Base-by-base conservation (phyloP, 2,888 invertebrate species). In the Cylloceria caligata region DNA sequence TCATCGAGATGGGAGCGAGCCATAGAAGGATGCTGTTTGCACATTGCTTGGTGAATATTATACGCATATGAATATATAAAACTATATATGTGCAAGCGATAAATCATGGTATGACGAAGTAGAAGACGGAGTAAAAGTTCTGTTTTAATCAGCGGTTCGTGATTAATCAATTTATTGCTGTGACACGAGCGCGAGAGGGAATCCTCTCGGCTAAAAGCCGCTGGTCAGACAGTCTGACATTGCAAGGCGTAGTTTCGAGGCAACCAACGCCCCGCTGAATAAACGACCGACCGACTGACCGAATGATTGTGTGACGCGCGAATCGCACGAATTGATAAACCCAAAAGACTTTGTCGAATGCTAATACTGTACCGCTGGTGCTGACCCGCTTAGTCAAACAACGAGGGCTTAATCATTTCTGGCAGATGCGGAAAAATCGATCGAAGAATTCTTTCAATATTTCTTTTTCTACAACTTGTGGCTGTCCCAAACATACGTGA, bases 131-230 rank as follows among this genome's bases (percentile, higher is more conserved):
- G 19, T 73, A 64, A 52, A 34, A 24, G 16, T 57, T n/a, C 19
- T 57, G 74, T 74, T 74, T 65, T 74, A 74, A 74, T 74, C 65
- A 74, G 55, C 42, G 65, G 16, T 74, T 65, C 74, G 74, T 74
- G 74, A 74, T 74, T 74, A 74, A 74, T 74, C 74, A 67, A 74
- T 74, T 57, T 55, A 74, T 57, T 19, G 55, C n/a, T 9, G 42
- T 21, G 45, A 42, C 55, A 55, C 74, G 65, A 74, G 39, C 24
- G 34, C n/a, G 27, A 3, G 49, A 74, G 65, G 24, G 24, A 73
- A 73, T 64, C 24, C 39, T 73, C 52, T 21, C 62, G 21, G 7
- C 21, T 16, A 49, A 34, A 19, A 55, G 9, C 49, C 49, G 7
- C 21, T 24, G 13, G 55, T 27, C 27, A 21, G 13, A 3, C 45